These are phyloP conservation scores for Heliopora coerulea DNA, from an alignment of 92 coral and sea anemone genomes.

Conservation along the genomic window DNA sequence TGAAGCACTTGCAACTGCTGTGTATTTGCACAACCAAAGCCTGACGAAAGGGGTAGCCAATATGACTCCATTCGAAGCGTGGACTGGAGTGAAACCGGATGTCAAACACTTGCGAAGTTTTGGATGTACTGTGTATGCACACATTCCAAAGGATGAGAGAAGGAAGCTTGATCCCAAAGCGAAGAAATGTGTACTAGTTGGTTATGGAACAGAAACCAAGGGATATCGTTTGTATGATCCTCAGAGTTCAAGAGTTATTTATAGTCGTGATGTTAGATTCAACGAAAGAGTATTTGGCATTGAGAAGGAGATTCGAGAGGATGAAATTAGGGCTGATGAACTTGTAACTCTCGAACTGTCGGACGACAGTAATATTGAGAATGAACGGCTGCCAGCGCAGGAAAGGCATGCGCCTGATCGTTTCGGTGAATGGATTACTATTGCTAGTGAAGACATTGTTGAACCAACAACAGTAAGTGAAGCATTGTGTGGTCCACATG, in stretches of 20 bases:
- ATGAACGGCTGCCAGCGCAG: constrained; percentile 12
- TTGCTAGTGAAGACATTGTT: constrained; percentile 3
- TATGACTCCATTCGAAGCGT: constrained; percentile 59
- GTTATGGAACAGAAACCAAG: constrained; percentile 27
- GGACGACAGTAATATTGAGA: too few species aligned
- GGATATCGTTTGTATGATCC: constrained; percentile 42
- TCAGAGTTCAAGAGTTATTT: constrained; percentile 21
- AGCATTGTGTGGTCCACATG: constrained; percentile 47
- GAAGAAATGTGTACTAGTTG: constrained; percentile 34
- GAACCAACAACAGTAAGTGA: constrained; percentile 52
- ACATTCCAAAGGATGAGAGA: constrained; percentile 55
- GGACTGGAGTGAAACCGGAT: constrained; percentile 55
- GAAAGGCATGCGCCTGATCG: constrained; percentile 13
- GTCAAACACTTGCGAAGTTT: constrained; percentile 45
- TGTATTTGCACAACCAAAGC: constrained; percentile 54
- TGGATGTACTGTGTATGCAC: constrained; percentile 50
- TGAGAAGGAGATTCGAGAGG: constrained; percentile 5
- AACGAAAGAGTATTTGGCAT: constrained; percentile 24
- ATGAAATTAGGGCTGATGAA: constrained; percentile 14
- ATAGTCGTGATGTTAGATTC: constrained; percentile 46
- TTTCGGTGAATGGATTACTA: constrained; percentile 23
- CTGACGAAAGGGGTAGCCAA: constrained; percentile 46
- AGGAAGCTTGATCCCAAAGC: constrained; percentile 52
- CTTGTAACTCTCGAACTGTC: too few species aligned
- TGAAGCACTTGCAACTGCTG: constrained; percentile 60